phyloP scores from a whole-genome alignment of 2,888 invertebrate genomes.

The Cheilosia soror region DNA sequence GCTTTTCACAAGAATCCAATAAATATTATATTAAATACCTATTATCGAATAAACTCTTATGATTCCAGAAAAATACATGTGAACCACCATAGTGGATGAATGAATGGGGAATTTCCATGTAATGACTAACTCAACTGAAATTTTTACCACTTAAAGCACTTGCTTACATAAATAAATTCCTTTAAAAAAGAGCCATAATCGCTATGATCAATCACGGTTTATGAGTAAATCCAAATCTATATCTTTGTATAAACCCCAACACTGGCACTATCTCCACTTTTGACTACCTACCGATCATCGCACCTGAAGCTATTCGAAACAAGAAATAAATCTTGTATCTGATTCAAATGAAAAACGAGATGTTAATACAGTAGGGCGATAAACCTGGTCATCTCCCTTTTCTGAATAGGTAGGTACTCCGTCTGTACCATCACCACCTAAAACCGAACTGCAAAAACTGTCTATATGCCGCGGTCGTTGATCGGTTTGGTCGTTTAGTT shows the following conservation, averaged over 20 bases:
- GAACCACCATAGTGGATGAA: not conserved
- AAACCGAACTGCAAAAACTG: conserved; percentile 32
- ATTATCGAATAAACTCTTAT: not conserved
- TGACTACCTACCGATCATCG: conserved; percentile 24
- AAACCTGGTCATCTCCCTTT: conserved; percentile 39
- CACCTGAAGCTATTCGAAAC: conserved; percentile 31
- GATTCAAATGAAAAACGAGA: conserved; percentile 33
- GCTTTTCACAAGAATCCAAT: too few species aligned
- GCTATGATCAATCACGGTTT: conserved; percentile 12
- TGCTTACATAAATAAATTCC: not conserved
- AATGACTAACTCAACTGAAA: conserved; percentile 23
- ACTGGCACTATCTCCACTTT: not conserved
- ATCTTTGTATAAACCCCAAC: not conserved
- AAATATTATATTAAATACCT: too few species aligned
- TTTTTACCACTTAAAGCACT: not conserved
- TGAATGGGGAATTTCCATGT: not conserved
- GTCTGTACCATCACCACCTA: conserved; percentile 46
- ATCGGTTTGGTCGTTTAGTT: conserved; percentile 26
- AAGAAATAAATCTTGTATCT: conserved; percentile 24
- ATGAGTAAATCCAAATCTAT: conserved; percentile 2
- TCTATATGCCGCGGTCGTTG: conserved; percentile 39
- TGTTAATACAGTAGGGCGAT: conserved; percentile 3
- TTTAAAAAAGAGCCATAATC: not conserved
- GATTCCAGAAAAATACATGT: not conserved
- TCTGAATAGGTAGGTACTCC: not conserved